Evolutionary conservation across 2,888 invertebrate genomes (phyloP), one percentile per base, ranked within the genome.

Genomic region (Euphydryas editha): DNA sequence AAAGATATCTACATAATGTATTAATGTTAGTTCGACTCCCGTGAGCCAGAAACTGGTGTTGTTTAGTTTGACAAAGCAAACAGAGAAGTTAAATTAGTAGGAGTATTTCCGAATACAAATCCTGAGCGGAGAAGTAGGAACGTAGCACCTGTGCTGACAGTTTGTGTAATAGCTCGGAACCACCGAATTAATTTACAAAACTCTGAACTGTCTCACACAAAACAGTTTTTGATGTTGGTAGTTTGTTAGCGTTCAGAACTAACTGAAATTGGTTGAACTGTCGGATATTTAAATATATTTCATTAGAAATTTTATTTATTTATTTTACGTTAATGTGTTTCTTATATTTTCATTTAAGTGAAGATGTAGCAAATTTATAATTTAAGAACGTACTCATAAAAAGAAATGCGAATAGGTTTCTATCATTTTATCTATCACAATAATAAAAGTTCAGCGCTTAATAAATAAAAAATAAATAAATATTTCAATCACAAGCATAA

Each of bases 181-280:
- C 86, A 79, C 84, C 82, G 85, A 90, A 90, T 90, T 90, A 88
- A 91, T 91, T 88, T 82, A 84, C 87, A 87, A 88, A 91, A 90
- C 86, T 89, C 85, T 82, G 82, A 86, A 85, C 86, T 83, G 84
- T 86, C 85, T 81, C 80, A 75, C 78, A 80, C 86, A 81, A 84
- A 86, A 84, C 81, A 84, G 85, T 88, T 87, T 86, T 86, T 87
- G 86, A 88, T 82, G 78, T 76, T 74, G 75, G 77, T 77, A 80
- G 79, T 81, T 79, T 77, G 78, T 76, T 78, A 72, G 71, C 67
- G 68, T 71, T 76, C 72, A 75, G 73, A 71, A 74, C 69, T 72
- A 75, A 76, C 73, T 76, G 72, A 60, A 65, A 63, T 44, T 75
- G 73, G 72, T 74, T 46, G 55, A 37, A 56, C 70, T 47, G 21